Base-by-base conservation (phyloP, 2,113 vertebrate species). In the Gadus macrocephalus region DNA sequence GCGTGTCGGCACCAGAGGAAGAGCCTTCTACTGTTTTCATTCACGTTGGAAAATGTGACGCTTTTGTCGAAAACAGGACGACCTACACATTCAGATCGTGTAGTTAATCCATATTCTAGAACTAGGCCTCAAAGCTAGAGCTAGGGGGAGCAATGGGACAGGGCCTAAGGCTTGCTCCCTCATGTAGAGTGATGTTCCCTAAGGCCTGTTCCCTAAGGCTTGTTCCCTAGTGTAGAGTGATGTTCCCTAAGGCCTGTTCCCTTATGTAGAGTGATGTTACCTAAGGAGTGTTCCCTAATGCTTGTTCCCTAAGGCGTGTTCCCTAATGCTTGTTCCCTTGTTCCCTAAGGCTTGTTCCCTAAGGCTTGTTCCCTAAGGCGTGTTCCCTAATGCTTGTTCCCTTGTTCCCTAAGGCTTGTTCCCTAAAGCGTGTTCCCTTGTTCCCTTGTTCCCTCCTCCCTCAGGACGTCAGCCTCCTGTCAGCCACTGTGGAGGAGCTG, bases 401-500 rank as follows among this genome's bases (percentile, higher is more conserved):
- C 28, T 31, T 60, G 35, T 25, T 31, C 72, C 22, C 78, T 1
- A 25, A 25, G 2, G 31, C 4, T 35, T 35, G 7, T 17, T 9
- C 20, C 0, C 31, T 35, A 35, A 35, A 4, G 31, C 31, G 4
- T 35, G 31, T 35, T 35, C 31, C 31, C 31, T 35, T 60, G 49
- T 25, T 31, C 72, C 22, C 17, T 68, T n/a, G 75, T 71, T 71
- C 64, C 42, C 42, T 49, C 8, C 42, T 49, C 53, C 69, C 89
- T 1, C 68, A 97, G 96, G 95, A 98, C 78, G 95, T 96, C 80
- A 90, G 92, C 38, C 93, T 94, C 74, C 93, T 94, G 85, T 78
- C 91, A 74, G 92, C 92, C 83, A 97, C 91, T 78, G 92, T 96
- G 67, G 95, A 96, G 80, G 96, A 98, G 63, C 90, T 98, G 58